Evolutionary conservation across 2,113 vertebrate genomes (phyloP), one percentile per base, ranked within the genome.

Genomic region (Pristiophorus japonicus): DNA sequence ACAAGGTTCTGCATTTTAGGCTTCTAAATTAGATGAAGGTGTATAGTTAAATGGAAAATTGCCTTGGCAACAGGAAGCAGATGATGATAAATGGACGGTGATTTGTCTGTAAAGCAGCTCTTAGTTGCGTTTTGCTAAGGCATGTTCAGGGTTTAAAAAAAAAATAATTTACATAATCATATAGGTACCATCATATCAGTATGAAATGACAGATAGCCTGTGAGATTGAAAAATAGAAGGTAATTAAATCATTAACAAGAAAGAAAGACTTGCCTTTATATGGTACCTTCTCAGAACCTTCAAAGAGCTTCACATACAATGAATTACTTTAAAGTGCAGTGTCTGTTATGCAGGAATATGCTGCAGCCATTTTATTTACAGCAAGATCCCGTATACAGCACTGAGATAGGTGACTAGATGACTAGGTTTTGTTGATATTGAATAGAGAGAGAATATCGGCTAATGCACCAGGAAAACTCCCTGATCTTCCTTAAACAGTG

Each of bases 41-140:
- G 78, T 81, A 38, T 81, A 81, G 78, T 45, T 81, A 45, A 81
- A 81, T 81, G 78, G 78, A 81, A 81, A 81, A 81, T 81, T 81
- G 16, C 78, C 78, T 81, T 81, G 78, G 78, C 78, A 81, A 81
- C 78, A 81, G 38, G 4, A 45, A 45, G 78, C 78, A 22, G 38
- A 81, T 45, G 38, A 45, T 81, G 78, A 81, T 81, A 20, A 81
- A 81, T 81, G 78, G 16, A 81, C 5, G 16, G 38, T 81, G 38
- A 38, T 81, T 45, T 45, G 38, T 20, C 42, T 81, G 78, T 81
- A 42, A 22, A 4, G 18, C 38, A 6, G 38, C 38, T 81, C 18
- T 42, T 38, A 42, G 78, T 20, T 78, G n/a, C n/a, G 73, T n/a
- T 78, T 78, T 78, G 22, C 22, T 73, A 81, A 42, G 78, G 45